Evolutionary conservation across 2,888 invertebrate species (phyloP).

Genomic region (Furcula furcula): DNA sequence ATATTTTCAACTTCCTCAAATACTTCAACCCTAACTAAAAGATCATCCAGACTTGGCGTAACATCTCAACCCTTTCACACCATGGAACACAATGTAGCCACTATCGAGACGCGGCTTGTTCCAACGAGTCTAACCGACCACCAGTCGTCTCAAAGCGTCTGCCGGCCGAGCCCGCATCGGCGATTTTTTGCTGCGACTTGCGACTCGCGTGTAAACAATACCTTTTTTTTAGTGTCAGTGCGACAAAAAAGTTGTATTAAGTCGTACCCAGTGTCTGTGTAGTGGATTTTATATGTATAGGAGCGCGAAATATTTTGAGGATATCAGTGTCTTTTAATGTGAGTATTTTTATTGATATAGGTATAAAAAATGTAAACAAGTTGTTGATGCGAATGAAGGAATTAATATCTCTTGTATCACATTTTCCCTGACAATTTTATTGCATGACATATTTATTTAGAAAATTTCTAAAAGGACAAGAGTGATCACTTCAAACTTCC

Average conservation of each 20-base stretch:
- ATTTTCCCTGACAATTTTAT: too few relatives aligned
- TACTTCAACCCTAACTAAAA: too few relatives aligned
- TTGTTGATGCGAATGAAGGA: too few relatives aligned
- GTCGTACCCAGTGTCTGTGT: constrained; percentile 18
- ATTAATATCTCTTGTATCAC: too few relatives aligned
- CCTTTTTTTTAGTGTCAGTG: constrained; percentile 24
- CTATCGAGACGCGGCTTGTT: constrained; percentile 6
- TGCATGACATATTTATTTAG: too few relatives aligned
- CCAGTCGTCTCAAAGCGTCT: constrained; percentile 35
- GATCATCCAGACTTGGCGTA: too few relatives aligned
- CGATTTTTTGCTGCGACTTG: constrained; percentile 19
- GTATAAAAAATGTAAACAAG: too few relatives aligned
- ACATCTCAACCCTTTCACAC: background rate
- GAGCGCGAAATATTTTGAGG: constrained; percentile 17
- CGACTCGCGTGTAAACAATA: constrained; percentile 22
- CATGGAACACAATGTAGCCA: background rate
- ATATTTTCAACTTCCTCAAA: too few relatives aligned
- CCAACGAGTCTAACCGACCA: constrained; percentile 16
- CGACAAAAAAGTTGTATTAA: constrained; percentile 21
- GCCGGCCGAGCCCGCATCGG: constrained; percentile 28
- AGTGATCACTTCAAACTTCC: too few relatives aligned
- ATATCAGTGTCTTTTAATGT: constrained; percentile 21
- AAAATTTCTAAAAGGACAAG: too few relatives aligned
- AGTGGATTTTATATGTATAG: constrained; percentile 31
- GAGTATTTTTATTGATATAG: constrained; percentile 14